Base-by-base conservation (phyloP, 2,113 vertebrate genomes). In the Mungos mungo region DNA sequence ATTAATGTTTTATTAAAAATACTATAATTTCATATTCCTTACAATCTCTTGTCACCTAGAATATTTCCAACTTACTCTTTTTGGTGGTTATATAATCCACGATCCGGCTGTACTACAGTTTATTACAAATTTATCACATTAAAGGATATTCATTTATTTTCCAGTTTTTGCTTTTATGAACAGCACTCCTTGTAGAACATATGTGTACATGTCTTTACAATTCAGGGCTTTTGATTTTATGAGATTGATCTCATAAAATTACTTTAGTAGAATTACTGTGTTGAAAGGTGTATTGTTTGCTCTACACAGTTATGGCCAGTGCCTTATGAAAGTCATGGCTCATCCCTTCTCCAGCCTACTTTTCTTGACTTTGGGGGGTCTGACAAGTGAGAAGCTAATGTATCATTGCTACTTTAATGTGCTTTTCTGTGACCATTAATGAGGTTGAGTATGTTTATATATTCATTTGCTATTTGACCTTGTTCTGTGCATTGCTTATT, bases 381-480 rank as follows among this genome's bases (percentile, higher is more conserved):
- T 47, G 52, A 23, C 10, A 71, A 45, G 33, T 87, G 52, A 87
- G 60, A 84, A 54, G 21, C 90, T 76, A 33, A 72, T 72, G 25
- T 80, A 15, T 96, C 14, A 14, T 50, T 71, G 25, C 31, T 87
- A 35, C 4, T 80, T 50, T 90, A 60, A 31, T 83, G 86, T 92
- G 15, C 21, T 74, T 83, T 76, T 76, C 33, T 13, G 21, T 69
- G 66, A 82, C 50, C n/a, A 23, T 69, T 81, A 57, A 29, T 86
- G 77, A 97, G 85, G 33, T 80, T 68, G 41, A 71, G 35, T 88
- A 35, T 54, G 33, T 96, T 89, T 23, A 27, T 95, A 50, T 68
- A 87, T 27, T 71, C 54, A 57, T 63, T 92, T 47, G 35, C 52
- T 5, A 7, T 89, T 93, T 92, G 54, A 94, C 72, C 38, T 72